Conservation (phyloP, 2,797 vertebrate genomes). For the Podarcis lilfordi region DNA sequence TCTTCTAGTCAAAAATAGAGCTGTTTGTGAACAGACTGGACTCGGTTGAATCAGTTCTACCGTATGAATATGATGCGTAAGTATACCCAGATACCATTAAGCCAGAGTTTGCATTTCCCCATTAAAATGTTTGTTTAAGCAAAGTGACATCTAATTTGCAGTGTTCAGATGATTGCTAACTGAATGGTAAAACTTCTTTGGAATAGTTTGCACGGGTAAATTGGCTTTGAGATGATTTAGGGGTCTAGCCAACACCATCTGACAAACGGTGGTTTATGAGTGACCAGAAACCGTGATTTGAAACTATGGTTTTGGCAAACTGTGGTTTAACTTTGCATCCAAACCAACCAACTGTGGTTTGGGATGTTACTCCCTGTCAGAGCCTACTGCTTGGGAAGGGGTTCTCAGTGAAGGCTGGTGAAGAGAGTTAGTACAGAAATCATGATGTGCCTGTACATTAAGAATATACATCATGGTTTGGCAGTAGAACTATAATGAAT, state of each 20-base stretch:
- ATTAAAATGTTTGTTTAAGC: background rate
- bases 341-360: background rate
- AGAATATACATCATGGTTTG: background rate
- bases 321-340: background rate
- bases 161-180: rapidly evolving
- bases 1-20: slow-evolving; percentile 81
- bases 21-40: slow-evolving; percentile 92
- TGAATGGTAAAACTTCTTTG: background rate
- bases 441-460: background rate
- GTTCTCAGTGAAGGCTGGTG: background rate
- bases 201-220: background rate
- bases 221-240: background rate
- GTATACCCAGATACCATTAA: slow-evolving; percentile 55
- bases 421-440: background rate
- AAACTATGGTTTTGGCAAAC: background rate
- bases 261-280: background rate
- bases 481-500: background rate
- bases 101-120: background rate
- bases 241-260: background rate
- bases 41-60: slow-evolving; percentile 89
- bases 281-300: too few relatives aligned
- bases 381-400: background rate
- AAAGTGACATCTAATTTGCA: background rate
- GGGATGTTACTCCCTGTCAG: background rate
- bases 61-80: slow-evolving; percentile 91